Evolutionary conservation across 2,888 invertebrate genomes (phyloP).

Genomic region (Patella depressa): DNA sequence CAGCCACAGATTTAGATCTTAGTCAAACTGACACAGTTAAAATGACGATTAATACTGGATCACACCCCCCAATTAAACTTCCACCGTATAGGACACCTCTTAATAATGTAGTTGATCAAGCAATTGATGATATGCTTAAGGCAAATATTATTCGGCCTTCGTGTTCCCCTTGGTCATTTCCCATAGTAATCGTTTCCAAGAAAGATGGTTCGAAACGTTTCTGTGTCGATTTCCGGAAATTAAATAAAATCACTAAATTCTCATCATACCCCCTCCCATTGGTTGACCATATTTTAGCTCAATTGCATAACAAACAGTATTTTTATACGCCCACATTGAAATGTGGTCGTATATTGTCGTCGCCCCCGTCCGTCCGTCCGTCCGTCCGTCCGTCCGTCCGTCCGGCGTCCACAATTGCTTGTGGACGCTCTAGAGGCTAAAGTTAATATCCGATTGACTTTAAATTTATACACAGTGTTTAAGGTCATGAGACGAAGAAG

Average conservation of each 20-base stretch:
- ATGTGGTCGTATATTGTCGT: too few species aligned
- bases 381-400: too few species aligned
- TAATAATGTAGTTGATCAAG: not conserved
- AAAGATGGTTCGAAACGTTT: conserved; percentile 22
- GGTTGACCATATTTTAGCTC: conserved; percentile 5
- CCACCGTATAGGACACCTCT: not conserved
- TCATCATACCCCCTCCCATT: not conserved
- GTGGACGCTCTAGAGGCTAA: too few species aligned
- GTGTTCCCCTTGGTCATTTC: conserved; percentile 25
- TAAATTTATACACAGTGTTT: too few species aligned
- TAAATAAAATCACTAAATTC: conserved; percentile 10
- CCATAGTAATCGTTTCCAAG: conserved; percentile 31
- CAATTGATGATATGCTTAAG: not conserved
- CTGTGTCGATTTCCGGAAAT: not conserved
- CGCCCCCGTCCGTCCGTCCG: too few species aligned
- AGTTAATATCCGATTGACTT: too few species aligned
- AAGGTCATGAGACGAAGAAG: too few species aligned
- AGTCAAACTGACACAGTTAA: not conserved
- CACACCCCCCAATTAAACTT: not conserved
- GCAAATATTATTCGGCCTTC: conserved; percentile 18
- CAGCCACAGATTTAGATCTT: not conserved
- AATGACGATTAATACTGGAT: conserved; percentile 9
- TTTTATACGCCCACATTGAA: too few species aligned
- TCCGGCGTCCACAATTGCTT: too few species aligned
- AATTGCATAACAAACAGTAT: not conserved